Base-by-base conservation (phyloP, 2,797 vertebrate genomes). In the Manis javanica region DNA sequence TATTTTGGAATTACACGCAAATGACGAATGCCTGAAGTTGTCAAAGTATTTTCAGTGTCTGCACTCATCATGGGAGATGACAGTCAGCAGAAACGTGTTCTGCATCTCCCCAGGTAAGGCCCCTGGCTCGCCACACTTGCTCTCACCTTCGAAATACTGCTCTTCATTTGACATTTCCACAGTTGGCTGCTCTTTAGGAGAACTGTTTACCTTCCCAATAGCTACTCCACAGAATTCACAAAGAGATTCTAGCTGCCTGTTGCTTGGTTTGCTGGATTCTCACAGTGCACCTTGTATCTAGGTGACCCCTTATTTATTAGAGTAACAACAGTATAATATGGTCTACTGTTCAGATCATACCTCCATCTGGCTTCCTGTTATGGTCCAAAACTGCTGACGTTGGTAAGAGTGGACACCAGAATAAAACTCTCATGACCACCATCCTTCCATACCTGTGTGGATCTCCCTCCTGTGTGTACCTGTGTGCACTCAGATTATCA, bases 1-100 rank as follows among this genome's bases (percentile, higher is more conserved):
- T 23, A 1, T 26, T 23, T 55, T 51, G 26, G 64, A 55, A 15
- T 69, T 42, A 21, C 53, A 87, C 83, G 59, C 71, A 94, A 26
- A 46, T 2, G 13, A 7, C 68, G 21, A 24, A 42, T 1, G 3
- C n/a, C 46, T 10, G 18, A 39, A 77, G 19, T 55, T 19, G 31
- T 66, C 9, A 23, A 11, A 49, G 77, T 4, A 49, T 13, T 37
- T 14, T 23, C 14, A 39, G 14, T 1, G 18, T 39, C 53, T 46
- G 46, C 46, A 46, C 10, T 46, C 46, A 46, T 11, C 46, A 46
- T 46, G 46, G 46, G 46, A 46, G 46, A 12, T 46, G 46, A 46
- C 46, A 46, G 0, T n/a, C 23, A 21, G 0, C 24, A 21, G 57
- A 7, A 1, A 34, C 13, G 2, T 5, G 0, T 1, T 3, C 2